A percentile compares a stretch with the other conserved stretches of the same genome.
These are phyloP conservation scores for Tauraco hartlaubi DNA, from an alignment of 2,797 vertebrate genomes.

Conservation along the genomic window DNA sequence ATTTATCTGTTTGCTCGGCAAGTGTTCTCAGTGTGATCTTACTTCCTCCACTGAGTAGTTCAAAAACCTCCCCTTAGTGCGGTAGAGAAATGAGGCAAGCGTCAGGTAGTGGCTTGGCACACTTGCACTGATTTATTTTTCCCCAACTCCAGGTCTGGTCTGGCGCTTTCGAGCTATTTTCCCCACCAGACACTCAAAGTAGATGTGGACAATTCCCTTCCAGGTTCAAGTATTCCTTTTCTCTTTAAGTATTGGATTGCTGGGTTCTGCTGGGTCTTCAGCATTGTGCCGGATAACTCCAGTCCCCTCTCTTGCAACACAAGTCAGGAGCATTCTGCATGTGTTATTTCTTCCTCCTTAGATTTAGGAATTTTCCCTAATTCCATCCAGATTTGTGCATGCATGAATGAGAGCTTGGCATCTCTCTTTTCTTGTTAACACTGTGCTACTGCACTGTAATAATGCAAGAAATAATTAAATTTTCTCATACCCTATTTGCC, in stretches of 20 bases:
- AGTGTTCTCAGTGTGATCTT: not conserved
- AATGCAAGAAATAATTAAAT: not conserved
- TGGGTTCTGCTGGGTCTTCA: slow-evolving; percentile 68
- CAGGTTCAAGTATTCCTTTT: slow-evolving; percentile 73
- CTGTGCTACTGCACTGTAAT: not conserved
- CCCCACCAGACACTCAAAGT: slow-evolving; percentile 63
- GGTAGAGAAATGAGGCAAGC: not conserved
- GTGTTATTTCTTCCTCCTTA: slow-evolving; percentile 11
- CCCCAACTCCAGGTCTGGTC: slow-evolving; percentile 71
- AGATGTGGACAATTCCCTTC: slow-evolving; percentile 61
- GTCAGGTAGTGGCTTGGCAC: slow-evolving; percentile 27
- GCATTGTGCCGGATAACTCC: slow-evolving; percentile 30
- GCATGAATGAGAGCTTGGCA: slow-evolving; percentile 36
- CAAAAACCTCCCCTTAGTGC: not conserved
- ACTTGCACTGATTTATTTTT: slow-evolving; percentile 66
- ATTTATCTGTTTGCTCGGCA: not conserved
- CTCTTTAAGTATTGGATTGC: slow-evolving; percentile 64
- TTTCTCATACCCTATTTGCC: not conserved
- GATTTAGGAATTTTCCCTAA: slow-evolving; percentile 7
- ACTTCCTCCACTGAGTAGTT: not conserved
- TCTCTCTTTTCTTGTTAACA: slow-evolving; percentile 23
- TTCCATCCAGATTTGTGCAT: slow-evolving; percentile 43
- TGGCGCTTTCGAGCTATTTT: slow-evolving; percentile 63
- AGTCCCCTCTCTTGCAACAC: slow-evolving; percentile 4
- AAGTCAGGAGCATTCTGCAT: slow-evolving; percentile 51